Base-by-base conservation (phyloP, 23 tunicate genomes). In the Ciona savignyi region DNA sequence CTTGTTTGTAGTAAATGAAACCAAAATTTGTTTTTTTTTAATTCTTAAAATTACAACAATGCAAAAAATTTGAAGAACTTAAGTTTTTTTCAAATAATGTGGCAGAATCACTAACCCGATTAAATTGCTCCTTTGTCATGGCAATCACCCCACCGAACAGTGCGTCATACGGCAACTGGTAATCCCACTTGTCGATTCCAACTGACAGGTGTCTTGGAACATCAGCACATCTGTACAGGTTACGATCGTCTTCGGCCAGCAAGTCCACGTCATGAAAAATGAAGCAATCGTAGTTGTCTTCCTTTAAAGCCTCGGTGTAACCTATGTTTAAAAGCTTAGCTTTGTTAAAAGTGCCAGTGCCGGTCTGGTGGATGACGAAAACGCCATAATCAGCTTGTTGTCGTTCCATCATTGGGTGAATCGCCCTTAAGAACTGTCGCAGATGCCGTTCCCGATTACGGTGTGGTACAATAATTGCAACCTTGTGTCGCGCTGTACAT, bases 191-290 rank as follows among this genome's bases (percentile, higher is more conserved):
- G 66, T 88, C 87, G 42, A 88, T 88, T 15, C 86, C 87, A 23
- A 77, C 95, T 30, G 95, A 89, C 0, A 89, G 72, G 67, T 89
- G 96, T 3, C 96, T 78, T 1, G 96, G 96, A 3, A 73, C 88
- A 62, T 89, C 84, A 15, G 83, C 77, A 62, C 96, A 89, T 24
- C 80, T 78, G 72, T 89, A 89, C 74, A 89, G 72, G 30, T 81
- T 77, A 42, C 88, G 77, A 61, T 89, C 84, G 65, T 83, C 88
- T 33, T 93, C 98, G 19, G 88, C 90, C 27, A 93, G 74, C 31
- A 93, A 80, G 51, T 93, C 98, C 31, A 93, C 98, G 70, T 93
- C 98, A 68, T 93, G 98, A 63, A 93, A 93, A 35, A 93, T 77
- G 74, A 76, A 93, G 75, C 98, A 93, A 61, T 93, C 89, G 81